Evolutionary conservation across 2,113 vertebrate species (phyloP).

Genomic region (Probosciger aterrimus): DNA sequence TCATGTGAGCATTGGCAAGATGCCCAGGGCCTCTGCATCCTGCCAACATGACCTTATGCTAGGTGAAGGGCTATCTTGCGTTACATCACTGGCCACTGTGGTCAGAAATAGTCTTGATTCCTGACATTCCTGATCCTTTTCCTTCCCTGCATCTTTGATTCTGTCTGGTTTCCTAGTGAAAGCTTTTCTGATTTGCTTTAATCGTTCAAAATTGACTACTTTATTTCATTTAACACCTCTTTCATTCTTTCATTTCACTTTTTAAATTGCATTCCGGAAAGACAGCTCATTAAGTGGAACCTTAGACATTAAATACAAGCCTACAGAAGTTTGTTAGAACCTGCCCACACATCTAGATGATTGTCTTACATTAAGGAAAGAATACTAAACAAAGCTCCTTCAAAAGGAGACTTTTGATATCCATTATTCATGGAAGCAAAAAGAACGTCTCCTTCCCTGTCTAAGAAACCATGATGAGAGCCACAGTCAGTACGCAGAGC

Average conservation of each 20-base stretch:
- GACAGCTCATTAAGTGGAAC: not conserved
- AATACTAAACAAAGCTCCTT: not conserved
- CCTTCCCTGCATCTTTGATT: not conserved
- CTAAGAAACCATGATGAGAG: not conserved
- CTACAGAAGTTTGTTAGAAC: not conserved
- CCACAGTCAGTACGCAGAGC: not conserved
- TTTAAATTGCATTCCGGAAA: not conserved
- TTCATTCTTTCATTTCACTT: not conserved
- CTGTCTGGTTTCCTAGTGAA: not conserved
- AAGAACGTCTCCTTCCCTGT: not conserved
- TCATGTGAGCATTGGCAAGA: not conserved
- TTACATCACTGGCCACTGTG: rapidly evolving
- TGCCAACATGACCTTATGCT: not conserved
- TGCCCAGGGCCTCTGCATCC: not conserved
- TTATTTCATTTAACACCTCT: not conserved
- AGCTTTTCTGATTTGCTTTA: not conserved
- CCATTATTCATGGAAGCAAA: not conserved
- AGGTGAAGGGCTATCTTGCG: not conserved
- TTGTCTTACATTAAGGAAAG: not conserved
- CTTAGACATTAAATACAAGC: not conserved
- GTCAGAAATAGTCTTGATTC: not conserved
- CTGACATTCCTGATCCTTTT: not conserved
- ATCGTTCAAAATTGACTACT: not conserved
- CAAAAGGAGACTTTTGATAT: not conserved
- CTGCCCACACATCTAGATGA: not conserved